Percentiles rank a stretch among this genome's conserved stretches.
Conservation (phyloP, 2,113 vertebrate species). For the Alouatta palliata region DNA sequence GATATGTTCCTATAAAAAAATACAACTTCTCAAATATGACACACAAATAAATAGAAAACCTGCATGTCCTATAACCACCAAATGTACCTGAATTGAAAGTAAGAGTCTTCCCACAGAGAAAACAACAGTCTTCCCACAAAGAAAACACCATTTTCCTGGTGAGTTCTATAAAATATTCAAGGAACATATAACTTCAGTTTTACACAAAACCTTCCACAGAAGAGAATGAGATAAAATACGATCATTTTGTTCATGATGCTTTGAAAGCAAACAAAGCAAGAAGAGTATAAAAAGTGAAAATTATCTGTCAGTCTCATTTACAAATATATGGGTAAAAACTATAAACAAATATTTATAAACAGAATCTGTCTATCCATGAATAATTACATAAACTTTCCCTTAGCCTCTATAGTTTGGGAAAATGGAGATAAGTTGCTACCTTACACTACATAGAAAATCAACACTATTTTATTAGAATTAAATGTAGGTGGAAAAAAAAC, state of each 20-base stretch:
- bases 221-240: background rate
- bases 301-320: background rate
- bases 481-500: background rate
- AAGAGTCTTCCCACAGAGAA: background rate
- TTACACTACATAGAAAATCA: too few relatives aligned
- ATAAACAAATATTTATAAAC: background rate
- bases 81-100: background rate
- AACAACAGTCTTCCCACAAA: background rate
- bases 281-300: background rate
- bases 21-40: background rate
- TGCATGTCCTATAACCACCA: background rate
- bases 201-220: background rate
- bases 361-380: background rate
- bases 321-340: background rate
- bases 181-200: background rate
- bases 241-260: background rate
- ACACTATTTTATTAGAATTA: background rate
- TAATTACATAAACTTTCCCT: background rate
- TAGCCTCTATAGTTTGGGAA: background rate
- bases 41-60: background rate
- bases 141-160: background rate
- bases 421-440: background rate
- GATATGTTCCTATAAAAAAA: background rate
- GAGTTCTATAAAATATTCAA: background rate
- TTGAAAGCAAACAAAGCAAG: background rate